phyloP scores from a whole-genome alignment of 2,888 invertebrate species.

The Cryptosula pallasiana region DNA sequence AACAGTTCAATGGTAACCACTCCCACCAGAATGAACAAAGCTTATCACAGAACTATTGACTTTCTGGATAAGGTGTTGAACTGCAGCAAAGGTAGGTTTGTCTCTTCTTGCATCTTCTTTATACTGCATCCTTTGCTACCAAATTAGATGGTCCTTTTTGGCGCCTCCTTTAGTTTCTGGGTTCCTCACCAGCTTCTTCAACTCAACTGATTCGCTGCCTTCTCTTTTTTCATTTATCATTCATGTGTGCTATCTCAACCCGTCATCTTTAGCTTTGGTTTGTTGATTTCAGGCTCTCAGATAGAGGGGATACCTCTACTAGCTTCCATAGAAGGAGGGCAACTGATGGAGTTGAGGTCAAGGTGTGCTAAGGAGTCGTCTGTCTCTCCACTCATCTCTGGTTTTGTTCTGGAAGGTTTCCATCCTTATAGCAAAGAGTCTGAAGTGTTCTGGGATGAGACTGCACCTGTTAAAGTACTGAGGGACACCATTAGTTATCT shows the following conservation, averaged over 20 bases:
- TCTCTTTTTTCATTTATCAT: too few species aligned
- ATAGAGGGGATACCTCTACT: slow-evolving; percentile 42
- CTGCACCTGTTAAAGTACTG: slow-evolving; percentile 62
- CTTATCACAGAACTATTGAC: slow-evolving; percentile 64
- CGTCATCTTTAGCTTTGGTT: too few species aligned
- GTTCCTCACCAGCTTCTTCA: too few species aligned
- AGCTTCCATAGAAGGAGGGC: slow-evolving; percentile 73
- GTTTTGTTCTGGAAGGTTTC: slow-evolving; percentile 76
- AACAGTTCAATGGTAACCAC: slow-evolving; percentile 60
- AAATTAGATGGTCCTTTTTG: too few species aligned
- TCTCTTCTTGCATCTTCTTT: too few species aligned
- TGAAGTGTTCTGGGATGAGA: slow-evolving; percentile 55
- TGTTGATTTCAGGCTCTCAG: not conserved
- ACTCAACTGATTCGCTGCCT: too few species aligned
- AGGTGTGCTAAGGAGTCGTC: slow-evolving; percentile 62
- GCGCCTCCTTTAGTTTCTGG: too few species aligned
- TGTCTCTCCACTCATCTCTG: slow-evolving; percentile 54
- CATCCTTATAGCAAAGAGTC: slow-evolving; percentile 67
- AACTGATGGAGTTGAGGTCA: slow-evolving; percentile 62
- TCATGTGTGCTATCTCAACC: too few species aligned
- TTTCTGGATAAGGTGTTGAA: slow-evolving; percentile 60
- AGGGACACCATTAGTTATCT: slow-evolving; percentile 63
- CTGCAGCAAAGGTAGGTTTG: not conserved
- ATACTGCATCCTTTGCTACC: too few species aligned
- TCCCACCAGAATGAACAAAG: slow-evolving; percentile 67